Conservation (phyloP, 2,113 vertebrate genomes). For the Sebastes fasciatus region DNA sequence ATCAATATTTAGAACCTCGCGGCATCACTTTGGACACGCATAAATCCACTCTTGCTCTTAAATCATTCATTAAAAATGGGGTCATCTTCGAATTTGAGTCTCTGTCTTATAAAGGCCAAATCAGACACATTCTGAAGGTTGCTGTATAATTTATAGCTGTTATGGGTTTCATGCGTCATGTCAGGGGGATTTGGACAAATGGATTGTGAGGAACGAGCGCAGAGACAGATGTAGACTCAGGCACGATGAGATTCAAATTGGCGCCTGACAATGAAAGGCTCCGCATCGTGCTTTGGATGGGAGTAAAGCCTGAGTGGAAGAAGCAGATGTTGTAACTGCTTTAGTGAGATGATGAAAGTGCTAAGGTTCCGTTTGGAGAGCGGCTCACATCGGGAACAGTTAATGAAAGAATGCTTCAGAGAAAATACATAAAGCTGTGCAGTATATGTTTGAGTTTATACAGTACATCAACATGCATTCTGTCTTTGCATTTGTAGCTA, state of each 20-base stretch:
- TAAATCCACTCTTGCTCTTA: constrained; percentile 69
- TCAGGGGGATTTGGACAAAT: constrained; percentile 42
- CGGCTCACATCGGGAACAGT: constrained; percentile 4
- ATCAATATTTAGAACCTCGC: constrained; percentile 78
- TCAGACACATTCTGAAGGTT: constrained; percentile 45
- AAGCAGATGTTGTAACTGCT: constrained; percentile 66
- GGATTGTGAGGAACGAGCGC: constrained; percentile 5
- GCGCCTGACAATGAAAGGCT: not conserved
- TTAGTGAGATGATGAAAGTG: constrained; percentile 52
- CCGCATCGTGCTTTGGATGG: constrained; percentile 10
- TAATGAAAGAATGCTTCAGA: not conserved
- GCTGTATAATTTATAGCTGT: constrained; percentile 67
- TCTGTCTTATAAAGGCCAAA: constrained; percentile 54
- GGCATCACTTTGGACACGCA: constrained; percentile 69
- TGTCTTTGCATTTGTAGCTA: not conserved
- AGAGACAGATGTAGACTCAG: constrained; percentile 32
- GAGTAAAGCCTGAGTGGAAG: constrained; percentile 30
- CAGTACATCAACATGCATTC: not conserved
- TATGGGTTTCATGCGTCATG: constrained; percentile 46
- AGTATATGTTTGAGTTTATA: no score
- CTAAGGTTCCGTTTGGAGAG: constrained; percentile 11
- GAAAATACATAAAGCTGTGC: not conserved
- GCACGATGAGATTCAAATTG: constrained; percentile 43
- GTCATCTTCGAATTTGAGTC: constrained; percentile 57
- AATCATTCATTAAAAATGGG: constrained; percentile 73